A percentile compares a stretch with the other conserved stretches of the same genome.
Evolutionary conservation across 2,113 vertebrate species (phyloP).

Genomic region (Gobio gobio): DNA sequence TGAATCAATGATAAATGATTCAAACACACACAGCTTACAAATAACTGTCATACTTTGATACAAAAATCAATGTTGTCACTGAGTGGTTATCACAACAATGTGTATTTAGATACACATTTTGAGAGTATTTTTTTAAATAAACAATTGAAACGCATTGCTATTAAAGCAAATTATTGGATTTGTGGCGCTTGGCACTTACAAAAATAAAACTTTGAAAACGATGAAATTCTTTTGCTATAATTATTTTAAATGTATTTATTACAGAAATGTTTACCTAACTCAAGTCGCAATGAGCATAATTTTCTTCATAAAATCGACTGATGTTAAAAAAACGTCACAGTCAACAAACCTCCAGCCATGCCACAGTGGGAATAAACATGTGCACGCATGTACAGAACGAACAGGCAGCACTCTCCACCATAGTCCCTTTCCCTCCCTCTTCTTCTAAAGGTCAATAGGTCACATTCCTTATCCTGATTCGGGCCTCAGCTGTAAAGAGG

Average conservation of each 20-base stretch:
- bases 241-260: neutral
- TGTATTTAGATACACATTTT: neutral
- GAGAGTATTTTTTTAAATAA: too few relatives aligned
- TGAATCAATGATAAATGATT: neutral
- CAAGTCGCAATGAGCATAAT: neutral
- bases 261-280: too few relatives aligned
- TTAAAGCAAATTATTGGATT: too few relatives aligned
- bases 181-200: too few relatives aligned
- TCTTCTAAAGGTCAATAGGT: conserved; percentile 54
- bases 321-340: neutral
- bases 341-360: neutral
- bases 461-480: conserved; percentile 58
- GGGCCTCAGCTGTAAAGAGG: conserved; percentile 46
- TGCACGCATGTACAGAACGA: conserved; percentile 18
- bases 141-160: too few relatives aligned
- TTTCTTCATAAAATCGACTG: neutral
- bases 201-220: too few relatives aligned
- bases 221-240: neutral
- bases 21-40: neutral
- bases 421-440: conserved; percentile 25
- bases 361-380: conserved; percentile 26
- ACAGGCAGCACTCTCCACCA: neutral
- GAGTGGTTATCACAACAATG: neutral
- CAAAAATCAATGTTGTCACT: neutral
- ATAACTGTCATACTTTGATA: too few relatives aligned